Conservation (phyloP, 2,888 invertebrate species). For the Augochlorella aurata region DNA sequence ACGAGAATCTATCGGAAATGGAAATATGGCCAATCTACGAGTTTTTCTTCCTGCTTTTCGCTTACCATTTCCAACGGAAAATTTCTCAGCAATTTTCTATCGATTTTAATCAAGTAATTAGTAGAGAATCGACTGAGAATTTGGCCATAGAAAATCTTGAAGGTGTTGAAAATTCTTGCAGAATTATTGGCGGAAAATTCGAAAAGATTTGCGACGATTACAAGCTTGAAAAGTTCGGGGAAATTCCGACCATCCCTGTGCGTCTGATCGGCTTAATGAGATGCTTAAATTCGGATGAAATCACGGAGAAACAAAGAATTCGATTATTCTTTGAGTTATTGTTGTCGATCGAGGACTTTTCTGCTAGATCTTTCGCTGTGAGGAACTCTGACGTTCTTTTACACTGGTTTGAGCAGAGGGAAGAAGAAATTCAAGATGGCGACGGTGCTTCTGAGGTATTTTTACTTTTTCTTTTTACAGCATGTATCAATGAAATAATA, state of each 20-base stretch:
- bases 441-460: conserved; percentile 13
- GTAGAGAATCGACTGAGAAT: too few species aligned
- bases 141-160: not conserved
- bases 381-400: conserved; percentile 62
- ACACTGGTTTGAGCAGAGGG: conserved; percentile 59
- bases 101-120: not conserved
- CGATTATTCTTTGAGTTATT: conserved; percentile 67
- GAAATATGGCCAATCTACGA: conserved; percentile 85
- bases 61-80: conserved; percentile 64
- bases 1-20: conserved; percentile 74
- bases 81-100: conserved; percentile 41
- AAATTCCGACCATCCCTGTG: conserved; percentile 74
- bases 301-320: not conserved
- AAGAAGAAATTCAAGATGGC: conserved; percentile 32
- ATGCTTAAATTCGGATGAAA: conserved; percentile 41
- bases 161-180: not conserved
- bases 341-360: conserved; percentile 61
- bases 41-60: conserved; percentile 82
- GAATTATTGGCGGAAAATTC: not conserved
- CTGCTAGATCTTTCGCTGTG: conserved; percentile 66
- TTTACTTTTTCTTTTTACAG: not conserved
- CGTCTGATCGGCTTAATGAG: conserved; percentile 70
- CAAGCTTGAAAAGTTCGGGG: conserved; percentile 47
- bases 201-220: conserved; percentile 7
- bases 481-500: not conserved